These are phyloP conservation scores for Axinella damicornis DNA, from an alignment of 37 sponge, comb jelly and placozoan genomes.

Conservation along the genomic window DNA sequence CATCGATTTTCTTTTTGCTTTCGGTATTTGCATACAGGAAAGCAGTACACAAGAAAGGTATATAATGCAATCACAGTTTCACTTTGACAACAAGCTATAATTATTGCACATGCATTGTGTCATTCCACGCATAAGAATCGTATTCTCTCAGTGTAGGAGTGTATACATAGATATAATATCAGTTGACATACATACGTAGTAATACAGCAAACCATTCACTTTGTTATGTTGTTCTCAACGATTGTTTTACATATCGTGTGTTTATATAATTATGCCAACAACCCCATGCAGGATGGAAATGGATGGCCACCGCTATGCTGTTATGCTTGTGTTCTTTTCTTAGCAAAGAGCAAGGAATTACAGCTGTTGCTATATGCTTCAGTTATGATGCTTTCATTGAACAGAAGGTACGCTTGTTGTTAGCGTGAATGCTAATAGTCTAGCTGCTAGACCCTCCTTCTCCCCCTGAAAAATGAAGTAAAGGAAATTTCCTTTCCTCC, in stretches of 20 bases:
- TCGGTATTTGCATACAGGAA: slow-evolving; percentile 63
- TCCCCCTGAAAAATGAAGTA: no score
- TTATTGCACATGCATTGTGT: no score
- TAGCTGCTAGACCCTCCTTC: no score
- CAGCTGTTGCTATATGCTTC: slow-evolving; percentile 74
- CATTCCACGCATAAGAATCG: no score
- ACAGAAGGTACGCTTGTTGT: slow-evolving; percentile 28
- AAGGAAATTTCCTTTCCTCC: no score
- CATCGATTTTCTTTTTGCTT: slow-evolving; percentile 82
- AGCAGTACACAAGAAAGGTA: slow-evolving; percentile 36
- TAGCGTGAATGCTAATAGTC: neutral
- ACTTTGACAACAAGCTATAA: neutral
- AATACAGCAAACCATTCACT: no score
- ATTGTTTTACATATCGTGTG: no score
- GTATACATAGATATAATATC: no score
- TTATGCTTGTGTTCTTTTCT: slow-evolving; percentile 68
- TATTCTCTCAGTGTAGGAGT: no score
- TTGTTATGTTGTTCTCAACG: no score
- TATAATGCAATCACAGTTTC: neutral
- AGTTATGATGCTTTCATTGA: slow-evolving; percentile 64
- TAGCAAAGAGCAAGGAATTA: slow-evolving; percentile 93
- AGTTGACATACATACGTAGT: no score
- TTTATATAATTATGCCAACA: no score
- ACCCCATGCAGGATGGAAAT: slow-evolving; percentile 26
- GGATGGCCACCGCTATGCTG: slow-evolving; percentile 6